A percentile compares a stretch with the other conserved stretches of the same genome.
Evolutionary conservation across 2,797 vertebrate species (phyloP).

Genomic region (Trichosurus vulpecula): DNA sequence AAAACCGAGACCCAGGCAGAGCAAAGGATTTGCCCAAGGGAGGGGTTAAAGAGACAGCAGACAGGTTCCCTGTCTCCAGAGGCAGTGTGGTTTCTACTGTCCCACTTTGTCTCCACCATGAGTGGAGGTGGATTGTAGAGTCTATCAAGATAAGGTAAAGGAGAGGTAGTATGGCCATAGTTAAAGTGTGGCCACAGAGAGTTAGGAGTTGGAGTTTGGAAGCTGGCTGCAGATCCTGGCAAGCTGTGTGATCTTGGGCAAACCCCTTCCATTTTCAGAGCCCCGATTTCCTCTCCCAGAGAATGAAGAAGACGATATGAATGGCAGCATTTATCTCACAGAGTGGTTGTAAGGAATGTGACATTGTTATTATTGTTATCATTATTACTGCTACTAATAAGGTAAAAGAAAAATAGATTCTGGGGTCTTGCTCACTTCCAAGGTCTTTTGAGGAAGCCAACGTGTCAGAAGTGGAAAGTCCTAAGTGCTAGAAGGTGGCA

Average conservation of each 20-base stretch:
- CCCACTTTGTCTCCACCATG: not conserved
- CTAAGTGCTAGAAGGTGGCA: not conserved
- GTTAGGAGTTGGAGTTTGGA: not conserved
- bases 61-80: not conserved
- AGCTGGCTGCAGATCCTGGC: not conserved
- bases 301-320: not conserved
- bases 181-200: not conserved
- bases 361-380: too few relatives aligned
- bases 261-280: not conserved
- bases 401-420: not conserved
- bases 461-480: not conserved
- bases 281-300: not conserved
- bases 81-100: not conserved
- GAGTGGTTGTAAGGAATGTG: not conserved
- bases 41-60: not conserved
- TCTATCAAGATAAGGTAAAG: not conserved
- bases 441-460: not conserved
- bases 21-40: not conserved
- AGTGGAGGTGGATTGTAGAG: not conserved
- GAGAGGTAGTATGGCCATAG: not conserved
- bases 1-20: not conserved
- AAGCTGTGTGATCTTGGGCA: not conserved
- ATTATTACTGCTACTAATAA: not conserved
- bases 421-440: not conserved
- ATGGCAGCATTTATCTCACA: not conserved